Conservation (phyloP, 2,113 vertebrate genomes). For the Rhynchomys soricoides region DNA sequence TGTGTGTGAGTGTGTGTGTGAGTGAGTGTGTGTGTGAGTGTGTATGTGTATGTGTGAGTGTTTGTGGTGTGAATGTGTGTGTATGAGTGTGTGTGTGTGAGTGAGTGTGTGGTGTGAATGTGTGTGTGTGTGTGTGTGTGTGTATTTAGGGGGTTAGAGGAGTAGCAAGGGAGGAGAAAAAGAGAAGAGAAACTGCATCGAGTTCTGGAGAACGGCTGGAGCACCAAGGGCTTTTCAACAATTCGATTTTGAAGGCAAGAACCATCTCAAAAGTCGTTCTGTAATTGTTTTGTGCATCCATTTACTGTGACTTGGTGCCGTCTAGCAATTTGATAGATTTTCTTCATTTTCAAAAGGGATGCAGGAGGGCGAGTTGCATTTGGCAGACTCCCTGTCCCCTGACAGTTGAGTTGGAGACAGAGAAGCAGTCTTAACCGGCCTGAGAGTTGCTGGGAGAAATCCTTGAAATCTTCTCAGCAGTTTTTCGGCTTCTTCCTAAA, state of each 20-base stretch:
- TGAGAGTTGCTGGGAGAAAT: neutral
- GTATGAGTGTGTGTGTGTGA: neutral
- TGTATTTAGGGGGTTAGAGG: neutral
- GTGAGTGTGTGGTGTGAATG: neutral
- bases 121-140: neutral
- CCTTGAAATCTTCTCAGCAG: neutral
- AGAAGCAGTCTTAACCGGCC: neutral
- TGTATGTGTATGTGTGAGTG: neutral
- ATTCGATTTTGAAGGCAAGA: neutral
- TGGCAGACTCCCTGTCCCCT: neutral
- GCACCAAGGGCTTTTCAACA: neutral
- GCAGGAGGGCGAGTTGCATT: neutral
- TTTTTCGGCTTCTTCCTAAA: conserved; percentile 16
- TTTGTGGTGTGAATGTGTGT: neutral
- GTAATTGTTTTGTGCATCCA: neutral
- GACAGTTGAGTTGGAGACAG: neutral
- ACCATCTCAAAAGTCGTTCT: neutral
- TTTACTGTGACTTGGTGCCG: conserved; percentile 13
- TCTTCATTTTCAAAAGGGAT: neutral
- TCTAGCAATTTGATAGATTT: conserved; percentile 6
- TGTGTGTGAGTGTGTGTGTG: neutral
- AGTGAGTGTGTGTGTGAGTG: too few species aligned
- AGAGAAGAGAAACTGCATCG: neutral
- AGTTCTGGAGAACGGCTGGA: neutral
- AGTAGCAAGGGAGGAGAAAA: neutral